Percentiles rank a stretch among this genome's conserved stretches.
Conservation (phyloP, 2,888 invertebrate genomes). For the Tetranychus piercei region DNA sequence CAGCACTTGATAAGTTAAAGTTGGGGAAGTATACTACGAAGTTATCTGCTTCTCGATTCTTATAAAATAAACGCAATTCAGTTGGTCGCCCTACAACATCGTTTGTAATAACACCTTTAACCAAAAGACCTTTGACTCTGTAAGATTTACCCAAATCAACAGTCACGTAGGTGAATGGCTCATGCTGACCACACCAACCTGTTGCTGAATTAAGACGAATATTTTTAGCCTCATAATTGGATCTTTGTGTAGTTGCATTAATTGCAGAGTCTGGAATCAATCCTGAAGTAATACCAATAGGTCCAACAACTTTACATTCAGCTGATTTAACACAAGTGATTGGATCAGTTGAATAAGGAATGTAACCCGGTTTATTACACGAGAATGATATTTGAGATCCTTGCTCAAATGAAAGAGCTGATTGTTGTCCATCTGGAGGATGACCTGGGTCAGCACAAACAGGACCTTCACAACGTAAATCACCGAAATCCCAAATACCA, state of each 20-base stretch:
- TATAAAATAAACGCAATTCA: slow-evolving; percentile 89
- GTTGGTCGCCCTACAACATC: slow-evolving; percentile 87
- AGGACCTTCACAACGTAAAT: slow-evolving; percentile 82
- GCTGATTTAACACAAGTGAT: slow-evolving; percentile 73
- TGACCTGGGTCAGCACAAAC: slow-evolving; percentile 88
- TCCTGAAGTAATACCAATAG: slow-evolving; percentile 74
- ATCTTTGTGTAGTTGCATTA: slow-evolving; percentile 73
- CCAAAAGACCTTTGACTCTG: slow-evolving; percentile 62
- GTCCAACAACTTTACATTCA: slow-evolving; percentile 76
- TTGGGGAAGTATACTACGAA: slow-evolving; percentile 94
- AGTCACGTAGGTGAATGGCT: slow-evolving; percentile 84
- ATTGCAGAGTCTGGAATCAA: slow-evolving; percentile 83
- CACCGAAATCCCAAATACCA: slow-evolving; percentile 92
- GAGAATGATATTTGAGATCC: slow-evolving; percentile 76
- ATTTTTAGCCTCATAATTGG: slow-evolving; percentile 38
- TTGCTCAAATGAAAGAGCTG: slow-evolving; percentile 45
- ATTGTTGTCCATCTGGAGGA: slow-evolving; percentile 74
- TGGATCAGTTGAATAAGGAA: slow-evolving; percentile 70
- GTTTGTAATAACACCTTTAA: slow-evolving; percentile 82
- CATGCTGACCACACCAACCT: slow-evolving; percentile 78
- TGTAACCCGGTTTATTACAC: slow-evolving; percentile 76
- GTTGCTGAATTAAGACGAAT: slow-evolving; percentile 76
- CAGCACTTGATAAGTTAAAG: slow-evolving; percentile 78
- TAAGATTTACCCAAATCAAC: slow-evolving; percentile 84
- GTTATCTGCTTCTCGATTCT: slow-evolving; percentile 77